Evolutionary conservation across 2,888 invertebrate species (phyloP), one percentile per base, ranked within the genome.

Genomic region (Mechanitis messenoides): DNA sequence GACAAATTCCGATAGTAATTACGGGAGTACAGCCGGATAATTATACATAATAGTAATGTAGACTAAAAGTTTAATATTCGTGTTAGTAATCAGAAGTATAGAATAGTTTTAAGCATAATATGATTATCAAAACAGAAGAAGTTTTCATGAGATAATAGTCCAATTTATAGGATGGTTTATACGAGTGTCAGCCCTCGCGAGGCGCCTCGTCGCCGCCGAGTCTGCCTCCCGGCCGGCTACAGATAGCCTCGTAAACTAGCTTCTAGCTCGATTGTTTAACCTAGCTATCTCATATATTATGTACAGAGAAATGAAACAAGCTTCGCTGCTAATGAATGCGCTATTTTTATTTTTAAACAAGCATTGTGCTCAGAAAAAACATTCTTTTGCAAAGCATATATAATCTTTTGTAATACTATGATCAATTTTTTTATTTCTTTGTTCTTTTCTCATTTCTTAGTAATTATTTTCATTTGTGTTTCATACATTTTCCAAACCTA

Each of bases 201-300:
- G 75, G 74, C 79, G 84, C 78, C 81, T 73, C 63, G 84, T 64
- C 76, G 87, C 85, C 88, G 77, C 65, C 78, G 67, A 76, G 87
- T 87, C 88, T 87, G 78, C 74, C 76, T 74, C 78, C 76, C 69
- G 71, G 68, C 66, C 66, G 71, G 74, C 77, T 78, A 80, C 78
- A 84, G 80, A 85, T 85, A 82, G 79, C 80, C 79, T 80, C 81
- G 77, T 81, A 80, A 83, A 83, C 77, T 74, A 74, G 71, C 71
- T 55, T 56, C 57, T 55, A 33, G 57, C 57, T 50, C 62, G 53
- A 62, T 57, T 53, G 65, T 63, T 59, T 65, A 62, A 60, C 58
- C 59, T 59, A 61, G 55, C 59, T 53, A 55, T 55, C 42, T 57
- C 45, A 56, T 55, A 56, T 42, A 57, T 28, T 35, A 42, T 20